A percentile compares a stretch with the other conserved stretches of the same genome.
Evolutionary conservation across 1,140 invertebrate species (phyloP).

Genomic region (Drosophila athabasca): DNA sequence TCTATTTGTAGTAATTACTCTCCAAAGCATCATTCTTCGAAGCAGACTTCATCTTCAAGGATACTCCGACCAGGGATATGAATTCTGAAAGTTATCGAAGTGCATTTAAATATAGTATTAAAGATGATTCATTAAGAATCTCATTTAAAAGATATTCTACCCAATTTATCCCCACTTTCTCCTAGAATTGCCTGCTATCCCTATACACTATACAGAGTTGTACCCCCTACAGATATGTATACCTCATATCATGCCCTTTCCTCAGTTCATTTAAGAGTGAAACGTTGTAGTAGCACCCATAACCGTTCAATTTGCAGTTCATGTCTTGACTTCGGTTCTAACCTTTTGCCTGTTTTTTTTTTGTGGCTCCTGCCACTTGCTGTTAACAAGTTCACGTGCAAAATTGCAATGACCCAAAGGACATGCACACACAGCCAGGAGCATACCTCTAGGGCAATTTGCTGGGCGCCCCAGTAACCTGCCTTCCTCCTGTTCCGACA

Average conservation of each 20-base stretch:
- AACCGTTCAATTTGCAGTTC: slow-evolving; percentile 70
- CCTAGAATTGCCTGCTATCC: too few relatives aligned
- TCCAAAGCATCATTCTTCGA: too few relatives aligned
- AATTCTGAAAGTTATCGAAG: too few relatives aligned
- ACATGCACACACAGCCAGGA: slow-evolving; percentile 9
- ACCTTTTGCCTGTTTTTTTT: slow-evolving; percentile 13
- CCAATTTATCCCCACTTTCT: too few relatives aligned
- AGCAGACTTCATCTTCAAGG: too few relatives aligned
- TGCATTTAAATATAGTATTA: too few relatives aligned
- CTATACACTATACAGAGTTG: too few relatives aligned
- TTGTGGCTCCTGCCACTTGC: slow-evolving; percentile 21
- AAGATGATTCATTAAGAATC: too few relatives aligned
- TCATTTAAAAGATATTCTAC: too few relatives aligned
- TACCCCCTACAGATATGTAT: too few relatives aligned
- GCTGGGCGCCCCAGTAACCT: not conserved
- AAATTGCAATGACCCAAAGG: slow-evolving; percentile 69
- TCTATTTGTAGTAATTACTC: too few relatives aligned
- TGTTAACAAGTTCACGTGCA: slow-evolving; percentile 72
- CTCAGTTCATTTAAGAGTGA: slow-evolving; percentile 8
- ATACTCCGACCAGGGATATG: too few relatives aligned
- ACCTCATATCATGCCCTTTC: not conserved
- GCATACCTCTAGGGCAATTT: slow-evolving; percentile 13
- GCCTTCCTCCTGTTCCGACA: not conserved
- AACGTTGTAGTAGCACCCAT: slow-evolving; percentile 23
- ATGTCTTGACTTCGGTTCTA: slow-evolving; percentile 35